Conservation (phyloP, 2,797 vertebrate genomes). For the Cryptoblepharus egeriae region DNA sequence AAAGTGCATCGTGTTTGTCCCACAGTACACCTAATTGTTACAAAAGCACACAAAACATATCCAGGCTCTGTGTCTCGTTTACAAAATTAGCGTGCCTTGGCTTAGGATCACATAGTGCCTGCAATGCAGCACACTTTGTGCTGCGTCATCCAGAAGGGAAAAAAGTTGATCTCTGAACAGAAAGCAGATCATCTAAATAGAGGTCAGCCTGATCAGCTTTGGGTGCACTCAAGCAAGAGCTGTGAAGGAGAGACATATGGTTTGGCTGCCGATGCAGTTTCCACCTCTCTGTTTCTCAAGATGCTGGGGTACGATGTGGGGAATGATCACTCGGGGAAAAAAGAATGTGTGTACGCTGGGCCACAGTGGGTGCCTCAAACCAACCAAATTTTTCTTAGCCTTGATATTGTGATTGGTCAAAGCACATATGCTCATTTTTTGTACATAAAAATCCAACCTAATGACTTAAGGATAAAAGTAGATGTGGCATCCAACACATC, state of each 20-base stretch:
- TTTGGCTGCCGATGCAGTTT: neutral
- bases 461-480: neutral
- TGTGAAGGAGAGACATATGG: neutral
- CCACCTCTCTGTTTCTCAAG: neutral
- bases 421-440: neutral
- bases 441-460: too few species aligned
- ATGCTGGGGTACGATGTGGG: neutral
- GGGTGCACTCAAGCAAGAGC: neutral
- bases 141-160: constrained; percentile 46
- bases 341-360: too few species aligned
- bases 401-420: neutral
- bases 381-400: neutral
- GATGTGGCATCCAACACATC: too few species aligned
- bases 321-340: neutral
- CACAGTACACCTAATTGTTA: neutral
- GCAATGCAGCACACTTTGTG: constrained; percentile 68
- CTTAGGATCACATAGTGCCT: constrained; percentile 42
- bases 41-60: too few species aligned
- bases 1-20: neutral
- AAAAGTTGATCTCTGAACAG: constrained; percentile 34
- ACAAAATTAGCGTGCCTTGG: neutral
- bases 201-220: constrained; percentile 14
- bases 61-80: constrained; percentile 11
- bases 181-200: constrained; percentile 11
- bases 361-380: neutral